A percentile compares a stretch with the other conserved stretches of the same genome.
phyloP scores from a whole-genome alignment of 1,140 invertebrate species.

The Dendrolimus kikuchii region DNA sequence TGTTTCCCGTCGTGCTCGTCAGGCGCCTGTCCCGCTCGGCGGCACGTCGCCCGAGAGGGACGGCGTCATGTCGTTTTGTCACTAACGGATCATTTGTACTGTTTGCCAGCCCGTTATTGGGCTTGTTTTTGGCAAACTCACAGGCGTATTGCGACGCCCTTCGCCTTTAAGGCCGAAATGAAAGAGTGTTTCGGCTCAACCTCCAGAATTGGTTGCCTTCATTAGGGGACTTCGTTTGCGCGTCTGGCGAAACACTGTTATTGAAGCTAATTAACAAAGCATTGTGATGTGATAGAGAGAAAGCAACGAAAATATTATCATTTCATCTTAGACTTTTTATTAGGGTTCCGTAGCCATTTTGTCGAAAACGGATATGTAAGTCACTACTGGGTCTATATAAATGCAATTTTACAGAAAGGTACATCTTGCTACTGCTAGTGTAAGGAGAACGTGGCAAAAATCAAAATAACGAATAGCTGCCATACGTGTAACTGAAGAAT shows the following conservation, averaged over 20 bases:
- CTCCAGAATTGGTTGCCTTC: constrained; percentile 58
- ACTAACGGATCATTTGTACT: constrained; percentile 65
- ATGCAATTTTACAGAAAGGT: too few species aligned
- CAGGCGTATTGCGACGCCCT: constrained; percentile 49
- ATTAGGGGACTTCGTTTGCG: constrained; percentile 62
- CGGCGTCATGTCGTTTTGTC: constrained; percentile 46
- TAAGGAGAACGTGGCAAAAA: too few species aligned
- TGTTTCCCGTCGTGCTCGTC: constrained; percentile 58
- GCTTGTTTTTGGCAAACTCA: constrained; percentile 66
- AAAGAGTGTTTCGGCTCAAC: constrained; percentile 53
- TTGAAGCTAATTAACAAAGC: constrained; percentile 64
- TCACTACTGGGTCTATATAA: too few species aligned
- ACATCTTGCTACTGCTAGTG: too few species aligned
- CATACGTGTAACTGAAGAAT: too few species aligned
- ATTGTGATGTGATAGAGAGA: constrained; percentile 44
- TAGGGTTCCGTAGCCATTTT: background rate
- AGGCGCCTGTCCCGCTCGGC: constrained; percentile 33
- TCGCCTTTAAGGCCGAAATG: constrained; percentile 48
- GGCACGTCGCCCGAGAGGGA: constrained; percentile 33
- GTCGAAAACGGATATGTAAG: too few species aligned
- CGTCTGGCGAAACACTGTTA: constrained; percentile 59
- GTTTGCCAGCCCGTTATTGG: constrained; percentile 65
- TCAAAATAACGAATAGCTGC: too few species aligned
- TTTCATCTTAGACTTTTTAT: constrained; percentile 16
- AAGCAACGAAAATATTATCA: constrained; percentile 49